These are phyloP conservation scores for Drosophila incognita DNA, from an alignment of 2,888 invertebrate genomes.

Conservation along the genomic window DNA sequence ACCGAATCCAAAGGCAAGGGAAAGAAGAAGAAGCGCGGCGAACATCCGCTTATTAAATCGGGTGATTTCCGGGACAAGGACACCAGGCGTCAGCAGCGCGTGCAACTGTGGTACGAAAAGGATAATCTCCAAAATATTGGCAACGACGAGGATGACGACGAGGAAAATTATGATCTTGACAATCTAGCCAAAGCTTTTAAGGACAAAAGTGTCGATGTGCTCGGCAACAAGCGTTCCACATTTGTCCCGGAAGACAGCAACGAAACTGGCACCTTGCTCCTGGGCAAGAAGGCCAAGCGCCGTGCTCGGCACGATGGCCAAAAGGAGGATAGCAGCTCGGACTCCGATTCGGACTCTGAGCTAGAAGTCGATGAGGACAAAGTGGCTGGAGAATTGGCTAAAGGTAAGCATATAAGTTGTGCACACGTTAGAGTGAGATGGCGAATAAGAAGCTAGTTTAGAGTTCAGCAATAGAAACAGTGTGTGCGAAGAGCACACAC, in stretches of 20 bases:
- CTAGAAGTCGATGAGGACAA: conserved; percentile 69
- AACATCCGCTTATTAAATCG: conserved; percentile 92
- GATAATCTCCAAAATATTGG: conserved; percentile 90
- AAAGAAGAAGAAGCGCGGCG: conserved; percentile 82
- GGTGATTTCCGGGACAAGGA: conserved; percentile 91
- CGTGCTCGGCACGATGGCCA: conserved; percentile 77
- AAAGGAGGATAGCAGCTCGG: conserved; percentile 65
- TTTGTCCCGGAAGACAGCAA: not conserved
- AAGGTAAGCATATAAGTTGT: conserved; percentile 52
- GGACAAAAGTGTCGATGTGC: conserved; percentile 88
- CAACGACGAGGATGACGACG: conserved; percentile 93
- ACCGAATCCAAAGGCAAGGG: conserved; percentile 75
- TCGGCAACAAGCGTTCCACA: conserved; percentile 75
- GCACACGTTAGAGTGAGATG: not conserved
- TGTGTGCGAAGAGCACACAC: not conserved
- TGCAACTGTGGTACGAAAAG: conserved; percentile 94
- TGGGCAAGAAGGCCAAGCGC: conserved; percentile 83
- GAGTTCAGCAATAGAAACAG: not conserved
- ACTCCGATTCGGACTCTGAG: conserved; percentile 77
- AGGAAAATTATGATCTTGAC: conserved; percentile 94
- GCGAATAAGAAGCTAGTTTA: not conserved
- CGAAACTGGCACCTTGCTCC: conserved; percentile 22
- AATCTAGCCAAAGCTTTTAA: conserved; percentile 90
- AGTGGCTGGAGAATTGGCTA: conserved; percentile 61
- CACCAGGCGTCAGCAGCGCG: conserved; percentile 90